phyloP scores from a whole-genome alignment of 2,888 invertebrate genomes.

The Eilema sororculum region DNA sequence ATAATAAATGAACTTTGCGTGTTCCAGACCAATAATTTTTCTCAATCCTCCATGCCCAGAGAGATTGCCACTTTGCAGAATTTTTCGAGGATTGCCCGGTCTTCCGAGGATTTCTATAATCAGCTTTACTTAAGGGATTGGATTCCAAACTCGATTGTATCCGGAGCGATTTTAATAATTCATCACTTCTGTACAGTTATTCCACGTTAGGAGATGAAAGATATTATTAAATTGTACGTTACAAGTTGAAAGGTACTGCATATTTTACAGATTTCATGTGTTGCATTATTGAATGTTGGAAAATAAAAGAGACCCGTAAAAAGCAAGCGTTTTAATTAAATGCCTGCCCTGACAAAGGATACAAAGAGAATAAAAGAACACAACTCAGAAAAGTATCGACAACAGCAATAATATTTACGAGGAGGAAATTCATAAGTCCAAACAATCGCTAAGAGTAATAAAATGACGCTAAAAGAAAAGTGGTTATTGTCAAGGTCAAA shows the following conservation, averaged over 20 bases:
- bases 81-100: constrained; percentile 71
- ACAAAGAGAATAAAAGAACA: constrained; percentile 26
- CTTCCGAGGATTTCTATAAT: constrained; percentile 80
- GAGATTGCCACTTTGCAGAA: constrained; percentile 82
- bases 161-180: constrained; percentile 85
- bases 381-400: constrained; percentile 29
- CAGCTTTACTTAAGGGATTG: constrained; percentile 86
- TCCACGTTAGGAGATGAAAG: constrained; percentile 63
- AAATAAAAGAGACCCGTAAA: constrained; percentile 14
- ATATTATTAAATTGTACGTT: constrained; percentile 59
- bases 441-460: constrained; percentile 40
- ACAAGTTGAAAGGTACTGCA: constrained; percentile 35
- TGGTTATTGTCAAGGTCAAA: constrained; percentile 35
- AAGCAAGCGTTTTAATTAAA: constrained; percentile 30
- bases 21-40: constrained; percentile 74
- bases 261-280: constrained; percentile 28
- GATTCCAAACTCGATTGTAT: constrained; percentile 83
- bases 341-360: constrained; percentile 24
- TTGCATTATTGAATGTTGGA: constrained; percentile 24
- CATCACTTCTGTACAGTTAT: constrained; percentile 74
- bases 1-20: constrained; percentile 78
- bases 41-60: constrained; percentile 66
- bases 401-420: constrained; percentile 48
- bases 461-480: constrained; percentile 41
- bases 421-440: constrained; percentile 44